Evolutionary conservation across 2,797 vertebrate genomes (phyloP), one percentile per base, ranked within the genome.

Genomic region (Cryptoprocta ferox): DNA sequence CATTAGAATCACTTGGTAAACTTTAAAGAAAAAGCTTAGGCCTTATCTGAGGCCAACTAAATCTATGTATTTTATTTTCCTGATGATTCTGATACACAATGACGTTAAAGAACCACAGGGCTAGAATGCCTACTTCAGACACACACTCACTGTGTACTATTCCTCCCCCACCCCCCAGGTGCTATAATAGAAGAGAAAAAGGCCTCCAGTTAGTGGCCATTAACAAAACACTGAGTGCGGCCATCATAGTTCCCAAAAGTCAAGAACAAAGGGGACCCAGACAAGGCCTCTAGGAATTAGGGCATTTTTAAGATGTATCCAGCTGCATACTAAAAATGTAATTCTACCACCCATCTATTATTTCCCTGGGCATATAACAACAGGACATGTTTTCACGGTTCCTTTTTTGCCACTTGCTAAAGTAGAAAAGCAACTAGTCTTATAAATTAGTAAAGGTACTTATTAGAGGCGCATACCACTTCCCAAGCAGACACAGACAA

Each of bases 401-500:
- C 89, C 81, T 91, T 28, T 79, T 80, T 66, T 85, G 63, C 63
- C 6, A 30, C 85, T 21, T 88, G 39, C 61, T 91, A 94, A 91
- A 53, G 94, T 50, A 86, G 66, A 94, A 91, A 97, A 95, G 93
- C 45, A 85, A 70, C 35, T 18, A 76, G 59, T 71, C 83, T 95
- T 83, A 66, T 28, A 96, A 80, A 76, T 48, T 84, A 83, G 87
- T 66, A 78, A 94, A 96, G 21, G n/a, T 83, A 63, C 39, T 92
- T 85, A 90, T 30, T 92, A 81, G 7, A 84, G 73, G 71, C 13
- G 70, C 1, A 92, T 30, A 85, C 14, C 56, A 80, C 53, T 78
- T 89, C 37, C 92, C 61, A 95, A 95, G 24, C 35, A 91, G 37
- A 84, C 30, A 53, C 35, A 91, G 37, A 84, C 30, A 53, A 79